Evolutionary conservation across 2,113 vertebrate species (phyloP).

Genomic region (Piprites chloris): DNA sequence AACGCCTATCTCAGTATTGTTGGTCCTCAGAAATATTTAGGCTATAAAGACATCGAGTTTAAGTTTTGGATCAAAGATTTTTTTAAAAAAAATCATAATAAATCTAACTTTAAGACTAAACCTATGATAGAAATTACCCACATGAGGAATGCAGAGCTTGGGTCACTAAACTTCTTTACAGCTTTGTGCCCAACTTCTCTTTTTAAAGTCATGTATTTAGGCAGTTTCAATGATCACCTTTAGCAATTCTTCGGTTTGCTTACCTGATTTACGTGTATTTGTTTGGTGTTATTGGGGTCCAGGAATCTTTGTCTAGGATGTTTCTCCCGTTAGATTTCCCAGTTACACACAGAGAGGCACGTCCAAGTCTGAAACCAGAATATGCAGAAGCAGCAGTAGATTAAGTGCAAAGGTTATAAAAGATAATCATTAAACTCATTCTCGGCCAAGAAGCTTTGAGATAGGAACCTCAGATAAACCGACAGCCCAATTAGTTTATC

Average conservation of each 20-base stretch:
- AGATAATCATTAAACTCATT: conserved; percentile 76
- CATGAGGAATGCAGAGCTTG: not conserved
- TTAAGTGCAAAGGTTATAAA: conserved; percentile 76
- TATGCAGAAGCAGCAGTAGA: conserved; percentile 26
- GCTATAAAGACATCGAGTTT: not conserved
- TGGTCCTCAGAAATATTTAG: not conserved
- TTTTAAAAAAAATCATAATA: not conserved
- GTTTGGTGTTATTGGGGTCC: not conserved
- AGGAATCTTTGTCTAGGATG: not conserved
- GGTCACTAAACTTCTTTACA: not conserved
- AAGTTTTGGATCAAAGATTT: not conserved
- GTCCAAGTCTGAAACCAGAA: conserved; percentile 30
- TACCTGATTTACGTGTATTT: conserved; percentile 26
- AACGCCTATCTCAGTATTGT: not conserved
- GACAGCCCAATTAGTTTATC: conserved; percentile 31
- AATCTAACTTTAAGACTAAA: not conserved
- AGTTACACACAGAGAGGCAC: not conserved
- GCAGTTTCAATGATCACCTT: not conserved
- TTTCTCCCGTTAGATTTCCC: not conserved
- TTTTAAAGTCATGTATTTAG: not conserved
- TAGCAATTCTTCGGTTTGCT: not conserved
- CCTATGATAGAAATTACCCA: not conserved
- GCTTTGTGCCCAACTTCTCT: not conserved
- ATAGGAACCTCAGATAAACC: not conserved
- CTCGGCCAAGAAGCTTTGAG: conserved; percentile 1